phyloP scores from a whole-genome alignment of 2,888 invertebrate species.

The Prostheceraeus crozeri region DNA sequence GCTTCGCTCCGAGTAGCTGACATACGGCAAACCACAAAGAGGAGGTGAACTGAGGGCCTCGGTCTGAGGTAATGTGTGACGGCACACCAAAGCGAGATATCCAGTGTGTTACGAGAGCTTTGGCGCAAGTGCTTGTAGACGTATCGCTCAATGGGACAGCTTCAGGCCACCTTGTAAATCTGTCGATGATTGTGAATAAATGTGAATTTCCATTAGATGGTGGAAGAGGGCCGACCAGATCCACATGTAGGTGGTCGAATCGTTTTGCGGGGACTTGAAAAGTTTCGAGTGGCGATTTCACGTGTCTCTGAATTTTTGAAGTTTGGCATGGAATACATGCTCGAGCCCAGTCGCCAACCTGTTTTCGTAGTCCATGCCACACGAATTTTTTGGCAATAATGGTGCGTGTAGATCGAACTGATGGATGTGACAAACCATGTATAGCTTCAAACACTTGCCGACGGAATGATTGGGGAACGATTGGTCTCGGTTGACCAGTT shows the following conservation, averaged over 20 bases:
- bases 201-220: constrained; percentile 40
- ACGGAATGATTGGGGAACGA: constrained; percentile 32
- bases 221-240: constrained; percentile 57
- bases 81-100: constrained; percentile 51
- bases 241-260: constrained; percentile 56
- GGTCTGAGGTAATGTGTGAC: constrained; percentile 28
- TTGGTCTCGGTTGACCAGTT: constrained; percentile 37
- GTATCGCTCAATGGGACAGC: constrained; percentile 31
- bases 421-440: constrained; percentile 27
- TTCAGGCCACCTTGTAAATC: constrained; percentile 42
- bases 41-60: constrained; percentile 46
- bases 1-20: constrained; percentile 27
- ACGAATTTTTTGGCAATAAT: constrained; percentile 27
- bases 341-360: constrained; percentile 45
- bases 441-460: constrained; percentile 9
- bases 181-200: constrained; percentile 45
- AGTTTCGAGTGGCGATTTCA: constrained; percentile 34
- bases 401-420: constrained; percentile 27
- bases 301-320: constrained; percentile 48
- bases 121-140: constrained; percentile 46
- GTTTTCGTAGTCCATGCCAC: constrained; percentile 34
- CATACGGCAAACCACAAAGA: constrained; percentile 39
- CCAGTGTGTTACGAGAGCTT: constrained; percentile 51
- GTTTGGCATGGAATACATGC: constrained; percentile 47
- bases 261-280: constrained; percentile 41